Evolutionary conservation across 2,888 invertebrate genomes (phyloP), one percentile per base, ranked within the genome.

Genomic region (Hirtodrosophila cameraria): DNA sequence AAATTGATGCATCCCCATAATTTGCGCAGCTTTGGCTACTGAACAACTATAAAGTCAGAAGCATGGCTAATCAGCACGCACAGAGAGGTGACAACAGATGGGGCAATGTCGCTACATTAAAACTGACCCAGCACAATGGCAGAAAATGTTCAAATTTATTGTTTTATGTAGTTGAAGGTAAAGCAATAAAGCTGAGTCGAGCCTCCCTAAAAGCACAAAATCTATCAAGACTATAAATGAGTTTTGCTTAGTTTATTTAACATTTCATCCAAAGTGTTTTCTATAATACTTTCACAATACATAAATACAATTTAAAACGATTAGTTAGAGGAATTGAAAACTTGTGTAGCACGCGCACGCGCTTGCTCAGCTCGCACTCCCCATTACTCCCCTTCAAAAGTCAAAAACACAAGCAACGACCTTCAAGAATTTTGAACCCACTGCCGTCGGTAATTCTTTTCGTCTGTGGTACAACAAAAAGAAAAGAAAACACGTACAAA

Each of bases 1-100:
- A 67, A 80, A 85, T 69, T 85, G 64, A 50, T 60, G 76, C 80
- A 75, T 81, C 72, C 75, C 75, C 64, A 54, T 55, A 49, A 49
- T 58, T 60, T 62, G 55, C 52, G 50, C 39, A 52, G 73, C 55
- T 43, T 52, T 61, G 31, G 23, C 39, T 49, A 43, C 41, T 41
- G 16, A 25, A 31, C 15, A 25, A 41, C 13, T 36, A 45, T n/a
- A 61, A 59, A 80, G 59, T 52, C 45, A 20, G 16, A 27, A 12
- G 41, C 65, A 52, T 69, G 60, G 58, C 68, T 64, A 75, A 75
- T 72, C 80, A 60, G 63, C 84, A 78, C 84, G 78, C 70, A 50
- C 50, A 23, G 12, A 42, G 49, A 49, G 39, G 5, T 36, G 16
- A 16, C 27, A 7, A 23, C 11, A 13, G 46, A 28, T 49, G 16